phyloP scores from a whole-genome alignment of 2,113 vertebrate genomes.

The Alosa alosa region DNA sequence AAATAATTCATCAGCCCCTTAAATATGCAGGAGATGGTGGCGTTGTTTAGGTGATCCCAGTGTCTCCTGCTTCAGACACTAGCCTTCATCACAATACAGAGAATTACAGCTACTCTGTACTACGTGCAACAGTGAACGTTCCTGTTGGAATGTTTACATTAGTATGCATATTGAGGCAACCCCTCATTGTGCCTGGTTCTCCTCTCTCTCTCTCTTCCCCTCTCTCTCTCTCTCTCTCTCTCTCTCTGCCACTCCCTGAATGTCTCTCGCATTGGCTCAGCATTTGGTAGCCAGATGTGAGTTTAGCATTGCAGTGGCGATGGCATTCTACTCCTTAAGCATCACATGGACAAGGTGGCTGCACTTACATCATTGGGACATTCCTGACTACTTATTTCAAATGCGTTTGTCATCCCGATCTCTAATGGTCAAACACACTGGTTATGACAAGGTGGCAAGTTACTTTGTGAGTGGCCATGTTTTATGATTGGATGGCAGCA shows the following conservation, averaged over 20 bases:
- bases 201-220: no score
- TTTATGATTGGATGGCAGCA: neutral
- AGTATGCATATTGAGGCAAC: neutral
- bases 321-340: constrained; percentile 4
- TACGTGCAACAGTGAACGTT: neutral
- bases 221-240: neutral
- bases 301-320: constrained; percentile 26
- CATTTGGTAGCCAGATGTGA: constrained; percentile 35
- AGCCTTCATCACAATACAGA: neutral
- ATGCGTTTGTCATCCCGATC: neutral
- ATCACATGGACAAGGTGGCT: neutral
- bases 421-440: neutral
- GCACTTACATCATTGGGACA: constrained; percentile 3
- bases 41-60: constrained; percentile 32
- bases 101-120: neutral
- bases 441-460: neutral
- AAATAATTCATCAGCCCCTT: constrained; percentile 69
- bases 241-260: neutral
- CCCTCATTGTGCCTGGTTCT: neutral
- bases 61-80: neutral
- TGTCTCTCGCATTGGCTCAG: neutral
- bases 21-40: constrained; percentile 64
- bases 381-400: neutral
- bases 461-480: neutral
- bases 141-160: neutral